Base-by-base conservation (phyloP, 2,888 invertebrate species). In the Caradrina clavipalpis region DNA sequence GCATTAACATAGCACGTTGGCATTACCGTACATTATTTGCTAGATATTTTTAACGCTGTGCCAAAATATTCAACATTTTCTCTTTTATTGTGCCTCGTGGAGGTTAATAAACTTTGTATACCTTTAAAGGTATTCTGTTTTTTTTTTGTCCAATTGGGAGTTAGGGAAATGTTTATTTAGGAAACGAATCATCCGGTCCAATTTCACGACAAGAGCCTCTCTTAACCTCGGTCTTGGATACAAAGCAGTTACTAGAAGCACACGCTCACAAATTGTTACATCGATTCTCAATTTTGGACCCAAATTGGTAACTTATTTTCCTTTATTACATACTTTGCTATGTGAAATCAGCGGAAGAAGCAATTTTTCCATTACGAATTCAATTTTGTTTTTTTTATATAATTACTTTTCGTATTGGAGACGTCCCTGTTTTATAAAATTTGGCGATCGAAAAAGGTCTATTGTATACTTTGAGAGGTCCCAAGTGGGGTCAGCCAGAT, bases 301-400 rank as follows among this genome's bases (percentile, higher is more conserved):
- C 39, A 51, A 47, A 55, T 60, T 57, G 47, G 19, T 57, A 69
- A 55, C 47, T 56, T 58, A 21, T 76, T 68, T 51, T 54, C 54
- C 56, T 73, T 78, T 59, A 64, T 56, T 49, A 63, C 54, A 17
- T 70, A 19, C 57, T 31, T 50, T 47, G 35, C 19, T 54, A 75
- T 54, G 31, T 22, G 22, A 55, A 19, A 17, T 11, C 35, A 31
- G 22, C 39, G 21, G 50, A 35, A 47, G 22, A 56, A 63, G 42
- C 22, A 51, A 56, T 75, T 55, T 76, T 51, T 51, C 26, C n/a
- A 50, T 59, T 58, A 61, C 39, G 17, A 75, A 80, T 80, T 64
- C 56, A 71, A 66, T 69, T 59, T 53, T 11, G 10, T 66, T 39
- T 39, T 35, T n/a, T 39, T 39, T 13, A 13, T 39, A 39, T 13